Evolutionary conservation across 2,797 vertebrate species (phyloP).

Genomic region (Oophaga sylvatica): DNA sequence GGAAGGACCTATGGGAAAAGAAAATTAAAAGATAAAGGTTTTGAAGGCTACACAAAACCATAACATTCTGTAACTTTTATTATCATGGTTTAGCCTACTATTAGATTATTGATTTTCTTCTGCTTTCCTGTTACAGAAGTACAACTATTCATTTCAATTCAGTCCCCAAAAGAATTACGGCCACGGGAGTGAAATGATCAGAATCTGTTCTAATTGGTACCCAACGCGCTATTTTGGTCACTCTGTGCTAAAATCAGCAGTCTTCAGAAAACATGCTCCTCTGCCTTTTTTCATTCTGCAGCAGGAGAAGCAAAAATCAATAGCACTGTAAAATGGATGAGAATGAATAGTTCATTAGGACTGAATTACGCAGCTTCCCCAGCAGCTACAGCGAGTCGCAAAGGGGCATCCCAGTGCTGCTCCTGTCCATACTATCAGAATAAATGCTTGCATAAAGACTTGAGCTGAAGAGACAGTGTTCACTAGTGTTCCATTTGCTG

Average conservation of each 20-base stretch:
- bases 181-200: constrained; percentile 38
- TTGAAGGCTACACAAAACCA: constrained; percentile 26
- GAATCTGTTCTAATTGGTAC: constrained; percentile 48
- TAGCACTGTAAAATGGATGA: constrained; percentile 58
- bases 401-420: constrained; percentile 50
- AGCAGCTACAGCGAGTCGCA: constrained; percentile 50
- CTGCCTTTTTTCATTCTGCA: constrained; percentile 27
- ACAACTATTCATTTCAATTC: constrained; percentile 1
- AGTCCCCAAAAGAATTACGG: constrained; percentile 25
- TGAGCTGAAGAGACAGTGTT: constrained; percentile 31
- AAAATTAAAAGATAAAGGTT: constrained; percentile 32
- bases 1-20: constrained; percentile 53
- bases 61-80: constrained; percentile 15
- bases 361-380: constrained; percentile 49
- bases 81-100: constrained; percentile 24
- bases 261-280: constrained; percentile 38
- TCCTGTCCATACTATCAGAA: constrained; percentile 52
- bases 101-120: constrained; percentile 44
- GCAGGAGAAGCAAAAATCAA: constrained; percentile 54
- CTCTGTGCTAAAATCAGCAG: constrained; percentile 44
- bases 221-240: constrained; percentile 44
- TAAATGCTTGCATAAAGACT: constrained; percentile 52
- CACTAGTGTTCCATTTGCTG: constrained; percentile 36
- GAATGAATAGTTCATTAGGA: constrained; percentile 61
- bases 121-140: not conserved